These are phyloP conservation scores for Petrosia ficiformis DNA, from an alignment of 37 sponge, comb jelly and placozoan genomes.

Conservation along the genomic window DNA sequence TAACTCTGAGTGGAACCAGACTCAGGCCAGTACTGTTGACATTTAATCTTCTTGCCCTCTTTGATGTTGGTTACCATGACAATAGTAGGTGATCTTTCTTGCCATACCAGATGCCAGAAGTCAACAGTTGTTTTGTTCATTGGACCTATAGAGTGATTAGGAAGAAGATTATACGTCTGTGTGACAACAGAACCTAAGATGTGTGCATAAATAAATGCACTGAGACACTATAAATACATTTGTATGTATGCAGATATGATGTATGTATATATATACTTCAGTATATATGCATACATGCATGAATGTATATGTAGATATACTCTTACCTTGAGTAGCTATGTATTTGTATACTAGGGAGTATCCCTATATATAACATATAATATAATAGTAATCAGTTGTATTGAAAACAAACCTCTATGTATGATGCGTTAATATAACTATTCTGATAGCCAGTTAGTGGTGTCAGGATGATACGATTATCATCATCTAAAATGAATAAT, in stretches of 20 bases:
- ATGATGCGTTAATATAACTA: conserved; percentile 76
- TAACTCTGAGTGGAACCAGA: too few relatives aligned
- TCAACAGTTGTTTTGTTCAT: too few relatives aligned
- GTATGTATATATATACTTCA: neutral
- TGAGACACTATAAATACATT: neutral
- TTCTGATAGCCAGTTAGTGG: conserved; percentile 39
- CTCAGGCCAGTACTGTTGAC: too few relatives aligned
- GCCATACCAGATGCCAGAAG: too few relatives aligned
- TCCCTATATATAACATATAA: conserved; percentile 39
- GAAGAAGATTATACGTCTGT: too few relatives aligned
- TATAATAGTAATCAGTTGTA: neutral
- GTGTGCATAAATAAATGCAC: too few relatives aligned
- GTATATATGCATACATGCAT: neutral
- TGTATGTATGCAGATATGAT: too few relatives aligned
- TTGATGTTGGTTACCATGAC: too few relatives aligned
- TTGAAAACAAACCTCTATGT: conserved; percentile 72
- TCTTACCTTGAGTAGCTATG: conserved; percentile 87
- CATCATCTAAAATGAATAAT: conserved; percentile 64
- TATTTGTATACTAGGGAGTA: conserved; percentile 37
- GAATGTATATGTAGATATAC: neutral
- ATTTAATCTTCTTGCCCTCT: too few relatives aligned
- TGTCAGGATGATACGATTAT: conserved; percentile 50
- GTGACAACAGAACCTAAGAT: too few relatives aligned
- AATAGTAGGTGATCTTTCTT: too few relatives aligned
- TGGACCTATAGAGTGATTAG: too few relatives aligned